These are phyloP conservation scores for Dasyurus viverrinus DNA, from an alignment of 2,113 vertebrate species.

Conservation along the genomic window DNA sequence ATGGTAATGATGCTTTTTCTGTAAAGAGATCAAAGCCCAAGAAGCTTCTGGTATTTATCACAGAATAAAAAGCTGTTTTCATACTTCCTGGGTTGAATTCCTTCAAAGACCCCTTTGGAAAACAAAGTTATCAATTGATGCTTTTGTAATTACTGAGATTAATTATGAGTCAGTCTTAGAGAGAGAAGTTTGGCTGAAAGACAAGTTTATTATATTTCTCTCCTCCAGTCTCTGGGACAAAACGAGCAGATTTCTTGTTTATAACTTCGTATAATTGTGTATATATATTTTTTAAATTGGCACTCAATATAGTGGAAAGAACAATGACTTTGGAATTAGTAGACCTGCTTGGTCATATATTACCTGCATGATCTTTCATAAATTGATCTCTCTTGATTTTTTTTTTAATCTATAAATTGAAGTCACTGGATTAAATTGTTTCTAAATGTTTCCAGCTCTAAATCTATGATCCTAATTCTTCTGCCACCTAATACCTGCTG, in stretches of 20 bases:
- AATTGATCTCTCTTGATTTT: background rate
- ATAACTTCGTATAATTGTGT: background rate
- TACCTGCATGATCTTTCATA: background rate
- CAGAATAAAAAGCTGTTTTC: constrained; percentile 29
- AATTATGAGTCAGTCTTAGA: constrained; percentile 39
- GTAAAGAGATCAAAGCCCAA: constrained; percentile 30
- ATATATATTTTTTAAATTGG: background rate
- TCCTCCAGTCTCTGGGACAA: background rate
- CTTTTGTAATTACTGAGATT: background rate
- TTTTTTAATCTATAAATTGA: background rate
- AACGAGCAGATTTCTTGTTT: background rate
- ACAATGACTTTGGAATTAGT: background rate
- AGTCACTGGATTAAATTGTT: background rate
- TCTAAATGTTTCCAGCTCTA: background rate
- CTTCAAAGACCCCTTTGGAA: background rate
- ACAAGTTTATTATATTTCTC: background rate
- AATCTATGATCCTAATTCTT: background rate
- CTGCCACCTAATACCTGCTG: background rate
- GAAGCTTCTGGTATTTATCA: constrained; percentile 37
- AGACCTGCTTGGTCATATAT: background rate
- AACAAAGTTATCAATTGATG: constrained; percentile 17
- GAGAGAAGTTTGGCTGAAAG: background rate
- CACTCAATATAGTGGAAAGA: background rate
- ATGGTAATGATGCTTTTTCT: constrained; percentile 41
- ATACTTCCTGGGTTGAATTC: constrained; percentile 28